Evolutionary conservation across 2,888 invertebrate species (phyloP), one percentile per base, ranked within the genome.

Genomic region (Drosophila setosimentum): DNA sequence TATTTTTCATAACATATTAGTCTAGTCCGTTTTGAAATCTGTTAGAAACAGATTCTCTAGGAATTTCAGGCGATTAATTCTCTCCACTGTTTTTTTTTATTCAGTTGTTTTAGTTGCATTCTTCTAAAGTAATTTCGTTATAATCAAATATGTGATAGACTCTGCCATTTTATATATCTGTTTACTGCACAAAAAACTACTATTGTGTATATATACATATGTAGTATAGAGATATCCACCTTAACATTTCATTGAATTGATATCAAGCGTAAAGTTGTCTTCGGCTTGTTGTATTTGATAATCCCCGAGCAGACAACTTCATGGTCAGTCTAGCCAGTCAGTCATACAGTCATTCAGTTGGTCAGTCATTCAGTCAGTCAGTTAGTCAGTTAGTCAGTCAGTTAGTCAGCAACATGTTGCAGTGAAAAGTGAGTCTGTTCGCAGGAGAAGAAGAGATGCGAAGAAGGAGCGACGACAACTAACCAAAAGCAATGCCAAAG

Each of bases 361-460:
- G 59, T 61, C 33, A 74, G 76, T 55, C 40, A 67, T 62, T 71
- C 37, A 65, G 78, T 74, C 66, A 75, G 78, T 78, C 75, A 79
- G 78, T 68, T n/a, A 60, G 59, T 61, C 33, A 74, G 76, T 55
- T 45, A 67, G 67, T 71, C 37, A 65, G 78, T 74, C 66, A 75
- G 78, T 78, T 78, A 79, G 78, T 68, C 85, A 73, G 82, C 76
- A 70, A 63, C 68, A 80, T 78, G 79, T 73, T 79, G 82, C 78
- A 63, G 83, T 79, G 78, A 83, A 86, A 86, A 88, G 87, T 85
- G 85, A 83, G 89, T 86, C 80, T 86, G 82, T 64, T 71, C 48
- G 70, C 55, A 32, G 60, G 24, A 51, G 66, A 30, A 54, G 66
- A 13, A 73, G 66, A 40, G 35, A 29, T 32, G 60, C 49, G 16